Evolutionary conservation across 1,140 invertebrate genomes (phyloP), one percentile per base, ranked within the genome.

Genomic region (Dysdera silvatica): DNA sequence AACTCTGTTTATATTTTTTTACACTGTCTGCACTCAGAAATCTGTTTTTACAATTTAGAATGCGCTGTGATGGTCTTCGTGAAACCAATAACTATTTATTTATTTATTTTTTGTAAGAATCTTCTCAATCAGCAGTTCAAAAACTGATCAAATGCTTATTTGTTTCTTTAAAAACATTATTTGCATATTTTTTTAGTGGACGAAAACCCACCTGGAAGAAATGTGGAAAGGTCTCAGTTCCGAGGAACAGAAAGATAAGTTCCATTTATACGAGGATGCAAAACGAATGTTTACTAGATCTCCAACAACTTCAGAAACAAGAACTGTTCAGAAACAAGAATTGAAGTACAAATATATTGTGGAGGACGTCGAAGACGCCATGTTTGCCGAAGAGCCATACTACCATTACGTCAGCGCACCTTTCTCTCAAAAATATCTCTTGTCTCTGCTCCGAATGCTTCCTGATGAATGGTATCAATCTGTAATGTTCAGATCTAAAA

Each of bases 361-460:
- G 3, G 23, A 40, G 23, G 45, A 63, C 16, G 32, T 63, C 4
- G 61, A 63, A 29, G 53, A 63, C 29, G 61, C 61, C 23, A 48
- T 63, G 61, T n/a, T 63, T 1, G 61, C 41, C 0, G 61, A 63
- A 40, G 61, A 63, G 6, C 61, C 61, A 1, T 14, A 40, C 4
- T 63, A 32, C 31, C 37, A 45, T n/a, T 63, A 63, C 14, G 41
- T 63, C 23, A 63, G 52, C 20, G 61, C 43, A 0, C 61, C 61
- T 12, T 6, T 23, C 10, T 2, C n/a, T 4, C 14, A 24, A 0
- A 23, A 35, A 31, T 10, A 40, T 2, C 16, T n/a, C 8, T 28
- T 61, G 28, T 61, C 49, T 49, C 3, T 61, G 5, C 4, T 53
- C 0, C 33, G 59, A 5, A 10, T 16, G 23, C 16, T 53, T 2